A percentile compares a stretch with the other conserved stretches of the same genome.
Evolutionary conservation across 2,797 vertebrate genomes (phyloP).

Genomic region (Pangasius sanitwongsei): DNA sequence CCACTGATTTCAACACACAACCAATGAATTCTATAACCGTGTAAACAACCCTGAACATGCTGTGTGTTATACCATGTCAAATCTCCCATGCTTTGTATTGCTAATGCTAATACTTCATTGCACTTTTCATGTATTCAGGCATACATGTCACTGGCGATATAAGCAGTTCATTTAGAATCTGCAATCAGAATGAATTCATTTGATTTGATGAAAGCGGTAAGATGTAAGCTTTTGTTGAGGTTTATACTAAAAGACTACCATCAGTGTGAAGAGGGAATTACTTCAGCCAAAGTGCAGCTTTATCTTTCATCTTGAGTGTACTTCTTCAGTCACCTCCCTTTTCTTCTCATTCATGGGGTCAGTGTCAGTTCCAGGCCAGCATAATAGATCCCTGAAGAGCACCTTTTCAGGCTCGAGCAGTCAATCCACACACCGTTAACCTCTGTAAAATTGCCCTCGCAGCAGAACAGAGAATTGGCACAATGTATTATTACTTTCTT

Average conservation of each 20-base stretch:
- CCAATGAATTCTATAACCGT: background rate
- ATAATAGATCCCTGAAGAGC: slow-evolving; percentile 55
- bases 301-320: slow-evolving; percentile 50
- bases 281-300: background rate
- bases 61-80: background rate
- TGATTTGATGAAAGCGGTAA: background rate
- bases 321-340: slow-evolving; percentile 45
- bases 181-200: background rate
- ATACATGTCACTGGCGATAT: background rate
- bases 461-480: slow-evolving; percentile 16
- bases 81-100: background rate
- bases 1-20: background rate
- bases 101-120: background rate
- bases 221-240: background rate
- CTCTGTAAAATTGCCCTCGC: slow-evolving; percentile 36
- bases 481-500: background rate
- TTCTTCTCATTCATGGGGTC: slow-evolving; percentile 50
- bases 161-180: background rate
- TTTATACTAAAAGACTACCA: background rate
- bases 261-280: slow-evolving; percentile 2
- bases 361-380: slow-evolving; percentile 42
- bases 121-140: background rate
- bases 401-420: slow-evolving; percentile 44
- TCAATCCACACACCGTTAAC: slow-evolving; percentile 45
- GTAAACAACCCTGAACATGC: background rate